These are phyloP conservation scores for Mellilla xanthometata DNA, from an alignment of 2,888 invertebrate genomes.

Conservation along the genomic window DNA sequence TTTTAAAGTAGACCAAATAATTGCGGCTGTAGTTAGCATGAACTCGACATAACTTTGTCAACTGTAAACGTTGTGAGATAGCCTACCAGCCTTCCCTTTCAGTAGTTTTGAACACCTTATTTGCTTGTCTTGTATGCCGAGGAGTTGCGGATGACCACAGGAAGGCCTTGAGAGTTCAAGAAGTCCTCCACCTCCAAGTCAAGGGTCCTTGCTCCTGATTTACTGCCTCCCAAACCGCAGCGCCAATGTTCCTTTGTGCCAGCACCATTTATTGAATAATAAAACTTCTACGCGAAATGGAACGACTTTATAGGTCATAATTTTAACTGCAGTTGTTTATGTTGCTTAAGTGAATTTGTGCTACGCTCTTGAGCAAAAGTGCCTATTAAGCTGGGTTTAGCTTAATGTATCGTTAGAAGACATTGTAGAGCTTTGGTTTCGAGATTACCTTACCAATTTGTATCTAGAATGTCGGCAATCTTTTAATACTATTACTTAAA, in stretches of 20 bases:
- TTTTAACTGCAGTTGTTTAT: slow-evolving; percentile 61
- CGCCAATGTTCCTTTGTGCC: slow-evolving; percentile 77
- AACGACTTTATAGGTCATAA: slow-evolving; percentile 77
- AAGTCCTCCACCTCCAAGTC: slow-evolving; percentile 55
- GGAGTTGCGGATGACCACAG: slow-evolving; percentile 65
- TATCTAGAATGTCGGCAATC: too few relatives aligned
- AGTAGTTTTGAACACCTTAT: slow-evolving; percentile 26
- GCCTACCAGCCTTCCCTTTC: neutral
- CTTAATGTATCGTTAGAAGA: slow-evolving; percentile 5
- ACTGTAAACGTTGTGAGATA: too few relatives aligned
- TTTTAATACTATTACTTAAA: too few relatives aligned
- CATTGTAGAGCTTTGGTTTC: neutral
- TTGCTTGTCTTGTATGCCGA: slow-evolving; percentile 49
- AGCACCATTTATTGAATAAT: slow-evolving; percentile 78
- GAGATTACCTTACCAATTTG: too few relatives aligned
- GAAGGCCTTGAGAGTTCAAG: slow-evolving; percentile 75
- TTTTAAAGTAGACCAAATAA: too few relatives aligned
- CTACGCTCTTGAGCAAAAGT: slow-evolving; percentile 10
- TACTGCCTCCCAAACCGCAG: slow-evolving; percentile 75
- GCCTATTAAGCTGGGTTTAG: neutral
- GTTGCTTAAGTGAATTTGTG: slow-evolving; percentile 30
- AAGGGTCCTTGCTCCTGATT: slow-evolving; percentile 76
- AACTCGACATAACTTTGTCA: neutral
- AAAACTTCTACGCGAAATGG: slow-evolving; percentile 77
- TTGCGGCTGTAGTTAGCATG: too few relatives aligned